Evolutionary conservation across 1,140 invertebrate genomes (phyloP).

Genomic region (Psilanteris sp.): DNA sequence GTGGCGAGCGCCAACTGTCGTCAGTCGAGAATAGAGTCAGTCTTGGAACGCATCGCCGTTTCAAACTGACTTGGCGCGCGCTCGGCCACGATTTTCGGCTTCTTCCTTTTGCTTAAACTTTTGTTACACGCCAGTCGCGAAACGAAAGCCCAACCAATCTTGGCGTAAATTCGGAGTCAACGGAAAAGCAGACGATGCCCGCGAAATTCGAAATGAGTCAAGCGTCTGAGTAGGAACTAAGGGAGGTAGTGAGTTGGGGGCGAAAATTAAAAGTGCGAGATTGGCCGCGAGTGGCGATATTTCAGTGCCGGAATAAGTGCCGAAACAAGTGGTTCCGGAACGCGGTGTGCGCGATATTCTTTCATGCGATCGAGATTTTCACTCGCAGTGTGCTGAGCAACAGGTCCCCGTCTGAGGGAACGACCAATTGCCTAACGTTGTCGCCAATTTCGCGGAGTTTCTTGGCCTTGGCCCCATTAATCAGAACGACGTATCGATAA

Average conservation of each 20-base stretch:
- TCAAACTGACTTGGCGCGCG: conserved; percentile 23
- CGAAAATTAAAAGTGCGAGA: too few relatives aligned
- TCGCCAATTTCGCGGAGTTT: conserved; percentile 1
- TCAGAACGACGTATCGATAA: conserved; percentile 2
- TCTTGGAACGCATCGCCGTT: conserved; percentile 33
- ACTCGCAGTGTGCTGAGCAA: conserved; percentile 1
- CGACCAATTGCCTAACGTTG: neutral
- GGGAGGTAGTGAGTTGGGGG: too few relatives aligned
- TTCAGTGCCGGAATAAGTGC: neutral
- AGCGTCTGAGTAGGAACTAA: too few relatives aligned
- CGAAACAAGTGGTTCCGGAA: conserved; percentile 8
- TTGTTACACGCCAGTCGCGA: too few relatives aligned
- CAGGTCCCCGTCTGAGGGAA: conserved; percentile 7
- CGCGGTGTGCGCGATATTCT: neutral
- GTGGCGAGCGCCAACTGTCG: conserved; percentile 36
- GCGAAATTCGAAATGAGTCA: too few relatives aligned
- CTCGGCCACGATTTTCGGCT: neutral
- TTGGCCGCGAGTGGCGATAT: neutral
- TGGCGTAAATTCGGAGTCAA: too few relatives aligned
- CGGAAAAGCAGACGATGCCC: too few relatives aligned
- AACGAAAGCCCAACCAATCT: neutral
- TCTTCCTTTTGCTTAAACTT: neutral
- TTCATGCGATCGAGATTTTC: neutral
- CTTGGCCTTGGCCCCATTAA: conserved; percentile 16
- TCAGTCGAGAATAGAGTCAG: conserved; percentile 49